Evolutionary conservation across 2,888 invertebrate species (phyloP).

Genomic region (Drosophila monieri): DNA sequence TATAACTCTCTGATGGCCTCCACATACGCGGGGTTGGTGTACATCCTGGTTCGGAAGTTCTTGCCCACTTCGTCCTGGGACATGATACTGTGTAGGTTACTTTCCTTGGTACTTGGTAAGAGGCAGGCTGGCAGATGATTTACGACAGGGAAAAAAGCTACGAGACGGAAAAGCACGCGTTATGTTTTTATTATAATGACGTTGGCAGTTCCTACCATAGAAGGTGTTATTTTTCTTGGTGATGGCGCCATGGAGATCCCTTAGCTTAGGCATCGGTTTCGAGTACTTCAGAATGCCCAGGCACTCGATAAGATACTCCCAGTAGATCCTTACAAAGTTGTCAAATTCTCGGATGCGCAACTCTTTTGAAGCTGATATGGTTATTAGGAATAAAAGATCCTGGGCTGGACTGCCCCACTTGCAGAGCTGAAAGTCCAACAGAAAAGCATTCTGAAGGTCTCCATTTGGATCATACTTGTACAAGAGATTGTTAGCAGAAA

Average conservation of each 20-base stretch:
- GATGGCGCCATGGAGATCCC: constrained; percentile 60
- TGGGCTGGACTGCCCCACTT: constrained; percentile 73
- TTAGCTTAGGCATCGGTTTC: constrained; percentile 57
- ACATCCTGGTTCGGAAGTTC: constrained; percentile 49
- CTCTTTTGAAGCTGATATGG: constrained; percentile 57
- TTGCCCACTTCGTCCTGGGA: constrained; percentile 43
- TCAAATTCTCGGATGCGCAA: constrained; percentile 65
- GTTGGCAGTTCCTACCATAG: constrained; percentile 35
- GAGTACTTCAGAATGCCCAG: constrained; percentile 59
- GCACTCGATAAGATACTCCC: constrained; percentile 63
- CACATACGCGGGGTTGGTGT: constrained; percentile 63
- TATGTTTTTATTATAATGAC: not conserved
- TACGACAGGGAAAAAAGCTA: constrained; percentile 45
- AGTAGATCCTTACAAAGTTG: constrained; percentile 66
- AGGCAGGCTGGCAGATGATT: constrained; percentile 42
- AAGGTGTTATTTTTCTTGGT: constrained; percentile 50
- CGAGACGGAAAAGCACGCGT: not conserved
- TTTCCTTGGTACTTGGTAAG: constrained; percentile 49
- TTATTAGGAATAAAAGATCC: constrained; percentile 70
- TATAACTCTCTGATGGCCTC: constrained; percentile 68
- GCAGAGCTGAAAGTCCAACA: constrained; percentile 76
- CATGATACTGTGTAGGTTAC: constrained; percentile 44
- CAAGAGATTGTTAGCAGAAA: constrained; percentile 79
- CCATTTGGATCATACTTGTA: constrained; percentile 55
- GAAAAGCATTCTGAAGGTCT: constrained; percentile 58